Evolutionary conservation across 2,888 invertebrate genomes (phyloP).

Genomic region (Agrotis ipsilon): DNA sequence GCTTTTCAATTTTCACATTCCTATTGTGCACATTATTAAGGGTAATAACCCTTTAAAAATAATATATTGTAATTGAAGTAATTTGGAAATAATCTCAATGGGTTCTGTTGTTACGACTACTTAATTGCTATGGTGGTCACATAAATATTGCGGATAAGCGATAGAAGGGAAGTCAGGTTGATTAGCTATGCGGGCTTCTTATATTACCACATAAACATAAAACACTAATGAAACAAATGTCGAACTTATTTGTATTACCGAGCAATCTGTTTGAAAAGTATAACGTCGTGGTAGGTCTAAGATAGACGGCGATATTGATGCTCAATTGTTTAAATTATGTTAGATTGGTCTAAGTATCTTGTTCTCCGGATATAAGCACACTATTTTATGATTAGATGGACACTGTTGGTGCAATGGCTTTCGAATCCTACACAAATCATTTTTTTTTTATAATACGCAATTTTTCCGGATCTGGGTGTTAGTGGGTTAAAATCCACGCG

Average conservation of each 20-base stretch:
- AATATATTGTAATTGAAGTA: constrained; percentile 52
- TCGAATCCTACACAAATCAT: too few species aligned
- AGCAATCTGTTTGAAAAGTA: constrained; percentile 10
- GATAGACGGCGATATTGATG: not conserved
- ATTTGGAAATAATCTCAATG: constrained; percentile 59
- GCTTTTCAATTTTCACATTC: constrained; percentile 46
- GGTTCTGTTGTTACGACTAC: constrained; percentile 58
- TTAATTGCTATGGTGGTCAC: constrained; percentile 80
- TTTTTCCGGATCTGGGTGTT: too few species aligned
- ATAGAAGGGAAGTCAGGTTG: constrained; percentile 70
- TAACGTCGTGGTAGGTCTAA: constrained; percentile 31
- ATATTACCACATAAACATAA: constrained; percentile 67
- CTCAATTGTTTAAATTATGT: not conserved
- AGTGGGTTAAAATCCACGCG: too few species aligned
- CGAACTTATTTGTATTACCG: constrained; percentile 44
- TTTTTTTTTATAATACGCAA: too few species aligned
- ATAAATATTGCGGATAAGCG: constrained; percentile 86
- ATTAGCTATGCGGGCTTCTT: constrained; percentile 83
- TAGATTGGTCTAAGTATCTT: not conserved
- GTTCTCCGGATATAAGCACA: too few species aligned
- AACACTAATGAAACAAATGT: constrained; percentile 54
- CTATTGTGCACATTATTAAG: constrained; percentile 6
- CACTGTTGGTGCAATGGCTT: too few species aligned
- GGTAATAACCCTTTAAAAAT: constrained; percentile 54
- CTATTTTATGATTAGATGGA: not conserved